phyloP scores from a whole-genome alignment of 2,888 invertebrate genomes.

The Drosophila mayaguana region DNA sequence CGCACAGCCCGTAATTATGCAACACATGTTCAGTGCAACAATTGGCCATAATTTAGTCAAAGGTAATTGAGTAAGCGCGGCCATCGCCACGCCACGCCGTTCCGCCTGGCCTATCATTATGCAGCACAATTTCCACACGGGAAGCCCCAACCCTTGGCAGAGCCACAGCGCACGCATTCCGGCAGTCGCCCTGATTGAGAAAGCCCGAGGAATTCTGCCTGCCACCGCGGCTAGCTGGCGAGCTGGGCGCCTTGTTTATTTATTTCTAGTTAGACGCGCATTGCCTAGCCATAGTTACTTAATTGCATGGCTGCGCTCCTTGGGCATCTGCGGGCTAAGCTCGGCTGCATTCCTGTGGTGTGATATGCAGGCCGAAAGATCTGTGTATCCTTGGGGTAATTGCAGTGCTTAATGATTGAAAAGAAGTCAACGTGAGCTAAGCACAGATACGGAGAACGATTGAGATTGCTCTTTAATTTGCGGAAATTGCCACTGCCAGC shows the following conservation, averaged over 20 bases:
- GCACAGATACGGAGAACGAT: constrained; percentile 69
- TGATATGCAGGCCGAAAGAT: constrained; percentile 49
- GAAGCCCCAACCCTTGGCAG: constrained; percentile 20
- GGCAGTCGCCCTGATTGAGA: constrained; percentile 43
- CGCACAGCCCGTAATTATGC: constrained; percentile 74
- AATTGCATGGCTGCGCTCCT: constrained; percentile 66
- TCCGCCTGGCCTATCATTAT: constrained; percentile 64
- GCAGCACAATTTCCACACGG: constrained; percentile 39
- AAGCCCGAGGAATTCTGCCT: constrained; percentile 29
- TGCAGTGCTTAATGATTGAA: constrained; percentile 73
- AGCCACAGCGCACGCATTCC: constrained; percentile 28
- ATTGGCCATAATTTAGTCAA: constrained; percentile 80
- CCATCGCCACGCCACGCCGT: constrained; percentile 34
- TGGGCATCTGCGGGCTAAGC: constrained; percentile 24
- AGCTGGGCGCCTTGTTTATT: constrained; percentile 73
- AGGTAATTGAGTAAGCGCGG: constrained; percentile 75
- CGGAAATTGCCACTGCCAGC: constrained; percentile 64
- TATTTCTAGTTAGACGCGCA: constrained; percentile 75
- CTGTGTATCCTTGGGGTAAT: constrained; percentile 67
- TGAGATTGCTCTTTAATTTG: constrained; percentile 76
- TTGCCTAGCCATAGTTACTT: constrained; percentile 66
- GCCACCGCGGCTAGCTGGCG: constrained; percentile 15
- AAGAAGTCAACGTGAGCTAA: constrained; percentile 69
- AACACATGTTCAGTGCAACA: constrained; percentile 78
- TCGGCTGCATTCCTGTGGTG: constrained; percentile 51